Base-by-base conservation (phyloP, 2,888 invertebrate genomes). In the Odontothrips loti region DNA sequence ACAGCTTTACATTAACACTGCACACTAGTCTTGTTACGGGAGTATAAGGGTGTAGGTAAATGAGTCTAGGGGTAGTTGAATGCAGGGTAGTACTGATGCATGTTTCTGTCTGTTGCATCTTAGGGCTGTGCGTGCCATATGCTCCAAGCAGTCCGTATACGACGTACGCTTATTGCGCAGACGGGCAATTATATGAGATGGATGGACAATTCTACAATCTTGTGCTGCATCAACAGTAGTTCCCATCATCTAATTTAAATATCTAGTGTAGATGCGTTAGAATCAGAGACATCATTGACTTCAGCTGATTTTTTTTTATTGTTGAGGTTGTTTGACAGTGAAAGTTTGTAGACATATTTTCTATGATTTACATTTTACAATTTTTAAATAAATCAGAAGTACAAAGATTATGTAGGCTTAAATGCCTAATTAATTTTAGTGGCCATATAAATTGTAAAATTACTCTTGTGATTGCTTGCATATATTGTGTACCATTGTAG, bases 41-140 rank as follows among this genome's bases (percentile, higher is more conserved):
- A 17, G 15, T 58, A 20, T 58, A 43, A 20, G 58, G 20, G 17
- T 58, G 58, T 58, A 58, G 58, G 20, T 58, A 15, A 15, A 58
- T 58, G 58, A 58, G 15, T 43, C 34, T 43, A 43, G 34, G 34
- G 34, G 2, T 43, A 58, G 15, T 58, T 58, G 20, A 58, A 58
- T 58, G 58, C 58, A 58, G 51, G 20, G 27, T 75, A 75, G 68
- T 27, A 27, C 68, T 75, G 68, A 75, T 75, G 68, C 68, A 75
- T 75, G 68, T 75, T 75, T 75, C 68, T 75, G 68, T 75, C 12
- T 75, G 68, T 75, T 75, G 68, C 68, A 27, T 75, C 68, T 75
- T 75, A 75, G 68, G 68, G 68, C 68, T 75, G 68, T 75, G 68
- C 68, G 68, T 75, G 68, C 68, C 68, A 75, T 75, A 75, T 75